Percentiles rank a stretch among this genome's conserved stretches.
Evolutionary conservation across 2,888 invertebrate genomes (phyloP).

Genomic region (Drosophila phalerata): DNA sequence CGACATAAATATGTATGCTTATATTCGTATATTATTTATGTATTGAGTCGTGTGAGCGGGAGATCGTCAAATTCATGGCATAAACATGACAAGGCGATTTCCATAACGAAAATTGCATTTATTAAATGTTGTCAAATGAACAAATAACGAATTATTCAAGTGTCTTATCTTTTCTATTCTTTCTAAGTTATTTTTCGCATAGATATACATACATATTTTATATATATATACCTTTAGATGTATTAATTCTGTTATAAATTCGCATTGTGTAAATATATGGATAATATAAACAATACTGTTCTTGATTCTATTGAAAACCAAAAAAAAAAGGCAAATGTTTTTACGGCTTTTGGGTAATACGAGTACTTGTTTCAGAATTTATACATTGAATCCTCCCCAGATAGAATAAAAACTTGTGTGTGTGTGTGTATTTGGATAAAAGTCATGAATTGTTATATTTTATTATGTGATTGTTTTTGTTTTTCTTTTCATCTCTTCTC

Average conservation of each 20-base stretch:
- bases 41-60: neutral
- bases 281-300: neutral
- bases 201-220: neutral
- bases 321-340: neutral
- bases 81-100: conserved; percentile 13
- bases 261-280: conserved; percentile 21
- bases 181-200: conserved; percentile 7
- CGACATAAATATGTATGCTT: neutral
- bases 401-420: conserved; percentile 15
- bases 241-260: conserved; percentile 43
- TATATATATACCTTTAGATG: conserved; percentile 18
- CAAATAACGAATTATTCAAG: conserved; percentile 4
- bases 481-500: conserved; percentile 1
- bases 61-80: conserved; percentile 7
- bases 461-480: conserved; percentile 37
- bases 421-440: conserved; percentile 48
- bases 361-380: neutral
- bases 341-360: neutral
- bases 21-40: conserved; percentile 7
- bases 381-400: neutral
- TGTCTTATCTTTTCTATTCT: neutral
- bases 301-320: neutral
- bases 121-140: conserved; percentile 30
- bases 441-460: conserved; percentile 50
- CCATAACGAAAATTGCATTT: conserved; percentile 18